Evolutionary conservation across 2,113 vertebrate genomes (phyloP), one percentile per base, ranked within the genome.

Genomic region (Circaetus cinerascens): DNA sequence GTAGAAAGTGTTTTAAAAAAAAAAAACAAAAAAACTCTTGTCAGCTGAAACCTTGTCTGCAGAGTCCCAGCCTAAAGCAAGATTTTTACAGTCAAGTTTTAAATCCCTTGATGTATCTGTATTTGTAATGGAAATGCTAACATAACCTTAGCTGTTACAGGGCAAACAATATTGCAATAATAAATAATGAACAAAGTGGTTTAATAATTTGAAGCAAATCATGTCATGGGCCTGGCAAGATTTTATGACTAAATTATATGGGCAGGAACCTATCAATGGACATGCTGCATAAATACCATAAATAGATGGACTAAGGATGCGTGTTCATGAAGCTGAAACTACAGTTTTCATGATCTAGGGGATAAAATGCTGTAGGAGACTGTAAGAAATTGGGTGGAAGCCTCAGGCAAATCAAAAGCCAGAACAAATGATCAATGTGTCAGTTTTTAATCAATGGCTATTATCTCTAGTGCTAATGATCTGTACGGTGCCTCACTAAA

Each of bases 381-480:
- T 87, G 41, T 75, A 62, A 73, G n/a, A 81, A 88, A 75, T 51
- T 41, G 75, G 45, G 21, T 91, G 41, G 63, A 94, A 79, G 74
- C 29, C 82, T 88, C 72, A 60, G 46, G 45, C 62, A 93, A 92
- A 64, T 93, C 79, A 96, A 91, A 66, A 89, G 38, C 74, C 48
- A 79, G 92, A 97, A 96, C 82, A 96, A 98, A 98, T 95, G 95
- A 78, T 93, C 88, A 96, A 10, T 85, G 91, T 90, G 84, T 77
- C 79, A 84, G 88, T 84, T 97, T 97, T 97, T 97, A 98, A 99
- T 98, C 98, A 98, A 97, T 98, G 89, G 59, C 92, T 94, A 97
- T 98, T 98, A 98, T 96, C 87, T 96, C 73, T 90, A 94, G 90
- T 93, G 72, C 83, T 95, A 93, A 96, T 95, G 89, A 90, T 97